A percentile compares a stretch with the other conserved stretches of the same genome.
These are phyloP conservation scores for Limnephilus rhombicus DNA, from an alignment of 2,888 invertebrate genomes.

Conservation along the genomic window DNA sequence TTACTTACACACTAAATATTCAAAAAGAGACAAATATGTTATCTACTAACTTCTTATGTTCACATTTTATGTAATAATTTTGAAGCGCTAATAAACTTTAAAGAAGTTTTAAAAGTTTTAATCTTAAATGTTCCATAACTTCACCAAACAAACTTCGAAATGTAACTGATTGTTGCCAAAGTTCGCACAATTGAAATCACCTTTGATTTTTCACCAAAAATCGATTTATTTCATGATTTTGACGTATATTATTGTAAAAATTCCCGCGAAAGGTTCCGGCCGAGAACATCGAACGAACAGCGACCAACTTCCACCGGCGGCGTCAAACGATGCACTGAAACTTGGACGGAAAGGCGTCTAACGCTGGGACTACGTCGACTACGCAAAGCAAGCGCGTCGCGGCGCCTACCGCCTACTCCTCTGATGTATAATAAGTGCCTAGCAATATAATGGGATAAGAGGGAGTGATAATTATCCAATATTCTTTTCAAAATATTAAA, in stretches of 20 bases:
- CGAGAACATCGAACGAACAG: constrained; percentile 12
- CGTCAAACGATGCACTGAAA: constrained; percentile 46
- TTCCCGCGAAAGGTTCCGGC: constrained; percentile 4
- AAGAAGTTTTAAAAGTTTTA: neutral
- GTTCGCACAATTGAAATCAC: neutral
- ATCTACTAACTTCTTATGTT: neutral
- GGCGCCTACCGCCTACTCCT: neutral
- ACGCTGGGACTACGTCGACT: neutral
- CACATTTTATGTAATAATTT: no score
- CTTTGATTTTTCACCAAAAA: neutral
- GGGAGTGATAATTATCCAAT: no score
- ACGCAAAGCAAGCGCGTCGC: neutral
- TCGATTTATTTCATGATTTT: neutral
- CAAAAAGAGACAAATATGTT: neutral
- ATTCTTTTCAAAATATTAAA: no score
- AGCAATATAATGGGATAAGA: neutral
- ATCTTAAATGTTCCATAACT: neutral
- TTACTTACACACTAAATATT: neutral
- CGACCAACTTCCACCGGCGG: constrained; percentile 35
- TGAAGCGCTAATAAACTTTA: neutral
- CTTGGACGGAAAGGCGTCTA: constrained; percentile 17
- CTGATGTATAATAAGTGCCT: neutral
- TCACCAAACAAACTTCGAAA: neutral
- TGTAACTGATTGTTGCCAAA: neutral
- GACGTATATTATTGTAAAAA: neutral